Evolutionary conservation across 1,140 invertebrate genomes (phyloP), one percentile per base, ranked within the genome.

Genomic region (Zaprionus camerounensis): DNA sequence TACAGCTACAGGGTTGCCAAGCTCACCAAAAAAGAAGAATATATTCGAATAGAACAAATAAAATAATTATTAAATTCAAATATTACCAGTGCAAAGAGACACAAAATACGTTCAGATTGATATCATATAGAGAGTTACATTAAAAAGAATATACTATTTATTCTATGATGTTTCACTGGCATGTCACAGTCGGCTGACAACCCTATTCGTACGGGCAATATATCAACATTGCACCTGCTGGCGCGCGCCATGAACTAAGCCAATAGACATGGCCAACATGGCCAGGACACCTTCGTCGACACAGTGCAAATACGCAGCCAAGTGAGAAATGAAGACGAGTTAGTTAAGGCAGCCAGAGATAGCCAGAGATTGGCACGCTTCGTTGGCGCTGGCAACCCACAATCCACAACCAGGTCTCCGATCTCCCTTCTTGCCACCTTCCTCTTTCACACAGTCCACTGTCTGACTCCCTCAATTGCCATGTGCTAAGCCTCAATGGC

Each of bases 301-400:
- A 66, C 78, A 71, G 62, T 55, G 87, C 80, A 90, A 90, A 90
- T 83, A 90, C 76, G 68, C 86, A 91, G 44, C 83, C 80, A 83
- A 84, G 80, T 91, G 87, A 83, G 83, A 91, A 91, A 91, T 91
- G 88, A 91, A 91, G 87, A 91, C 81, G 88, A 90, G 86, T 91
- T 91, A 76, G 87, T 91, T 81, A 91, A 83, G 80, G 68, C 62
- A 41, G 59, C 69, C 61, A 70, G 38, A 59, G 57, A 69, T 70
- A 70, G 59, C 64, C 49, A 71, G 44, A 71, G 81, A 88, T 88
- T 82, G 84, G 72, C 62, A 71, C 72, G 72, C 72, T 66, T 71
- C 76, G 67, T 46, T 66, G 74, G 62, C 53, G 22, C 46, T 72
- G 51, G 57, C 41, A 64, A 36, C 38, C 59, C 36, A 56, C 62